Percentiles rank a stretch among this genome's conserved stretches.
These are phyloP conservation scores for Parascotia fuliginaria DNA, from an alignment of 2,888 invertebrate species.

Conservation along the genomic window DNA sequence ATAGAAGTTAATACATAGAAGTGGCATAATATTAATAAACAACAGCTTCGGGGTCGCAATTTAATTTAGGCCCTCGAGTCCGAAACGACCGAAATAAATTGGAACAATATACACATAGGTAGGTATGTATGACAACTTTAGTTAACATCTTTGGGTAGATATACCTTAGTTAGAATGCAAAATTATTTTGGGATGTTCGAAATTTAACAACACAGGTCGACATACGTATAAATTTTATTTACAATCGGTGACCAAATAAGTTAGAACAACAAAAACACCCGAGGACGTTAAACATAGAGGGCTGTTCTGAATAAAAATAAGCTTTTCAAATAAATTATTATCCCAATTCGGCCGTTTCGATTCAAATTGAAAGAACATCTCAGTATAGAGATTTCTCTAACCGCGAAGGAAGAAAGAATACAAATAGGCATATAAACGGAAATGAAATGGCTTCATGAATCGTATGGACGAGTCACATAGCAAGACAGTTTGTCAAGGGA, in stretches of 20 bases:
- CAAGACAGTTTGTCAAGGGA: slow-evolving; percentile 59
- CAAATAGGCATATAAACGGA: slow-evolving; percentile 81
- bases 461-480: slow-evolving; percentile 66
- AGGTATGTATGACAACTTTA: slow-evolving; percentile 31
- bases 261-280: slow-evolving; percentile 59
- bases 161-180: slow-evolving; percentile 29
- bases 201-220: slow-evolving; percentile 12
- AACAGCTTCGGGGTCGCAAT: slow-evolving; percentile 44
- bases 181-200: slow-evolving; percentile 19
- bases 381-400: slow-evolving; percentile 80
- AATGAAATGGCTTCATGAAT: slow-evolving; percentile 78
- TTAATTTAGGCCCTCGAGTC: slow-evolving; percentile 45
- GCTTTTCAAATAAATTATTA: slow-evolving; percentile 78
- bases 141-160: slow-evolving; percentile 35
- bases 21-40: slow-evolving; percentile 46
- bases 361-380: slow-evolving; percentile 82
- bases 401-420: slow-evolving; percentile 77
- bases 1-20: slow-evolving; percentile 38
- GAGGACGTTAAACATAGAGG: slow-evolving; percentile 64
- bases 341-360: slow-evolving; percentile 79
- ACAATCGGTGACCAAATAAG: slow-evolving; percentile 41
- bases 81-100: slow-evolving; percentile 47
- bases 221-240: slow-evolving; percentile 10
- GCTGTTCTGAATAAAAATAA: slow-evolving; percentile 70
- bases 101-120: slow-evolving; percentile 37